These are phyloP conservation scores for Stenurella melanura DNA, from an alignment of 2,888 invertebrate genomes.

Conservation along the genomic window DNA sequence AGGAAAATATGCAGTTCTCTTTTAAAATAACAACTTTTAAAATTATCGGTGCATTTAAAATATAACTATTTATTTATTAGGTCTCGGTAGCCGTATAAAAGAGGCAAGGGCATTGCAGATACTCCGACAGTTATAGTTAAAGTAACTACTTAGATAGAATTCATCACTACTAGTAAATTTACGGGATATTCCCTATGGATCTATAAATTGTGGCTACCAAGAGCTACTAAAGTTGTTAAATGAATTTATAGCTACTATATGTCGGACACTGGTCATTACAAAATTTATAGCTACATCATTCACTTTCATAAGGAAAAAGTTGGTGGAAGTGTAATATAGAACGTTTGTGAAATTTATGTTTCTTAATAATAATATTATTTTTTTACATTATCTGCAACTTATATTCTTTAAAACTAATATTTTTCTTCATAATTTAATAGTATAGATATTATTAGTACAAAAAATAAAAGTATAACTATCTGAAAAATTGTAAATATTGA, in stretches of 20 bases:
- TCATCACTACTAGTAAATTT: constrained; percentile 63
- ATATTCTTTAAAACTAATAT: too few relatives aligned
- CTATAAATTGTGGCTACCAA: constrained; percentile 72
- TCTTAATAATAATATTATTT: neutral
- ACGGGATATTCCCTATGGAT: constrained; percentile 65
- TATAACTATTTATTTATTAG: constrained; percentile 7
- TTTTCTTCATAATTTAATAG: too few relatives aligned
- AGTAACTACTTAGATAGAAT: constrained; percentile 64
- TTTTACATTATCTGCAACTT: too few relatives aligned
- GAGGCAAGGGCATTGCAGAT: constrained; percentile 33
- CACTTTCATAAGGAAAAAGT: constrained; percentile 59
- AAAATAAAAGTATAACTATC: too few relatives aligned
- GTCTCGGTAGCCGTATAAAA: constrained; percentile 44
- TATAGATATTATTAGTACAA: too few relatives aligned
- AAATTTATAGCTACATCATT: constrained; percentile 68
- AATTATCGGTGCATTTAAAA: neutral
- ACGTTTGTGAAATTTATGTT: constrained; percentile 14
- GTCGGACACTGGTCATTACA: constrained; percentile 72
- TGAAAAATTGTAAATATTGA: too few relatives aligned
- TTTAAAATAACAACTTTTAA: neutral
- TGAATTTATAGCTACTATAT: constrained; percentile 73
- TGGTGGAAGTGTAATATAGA: constrained; percentile 23
- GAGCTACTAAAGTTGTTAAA: constrained; percentile 74
- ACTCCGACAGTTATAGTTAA: constrained; percentile 55
- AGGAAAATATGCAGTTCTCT: too few relatives aligned